A percentile compares a stretch with the other conserved stretches of the same genome.
Conservation (phyloP, 1,140 invertebrate genomes). For the Papilio machaon region DNA sequence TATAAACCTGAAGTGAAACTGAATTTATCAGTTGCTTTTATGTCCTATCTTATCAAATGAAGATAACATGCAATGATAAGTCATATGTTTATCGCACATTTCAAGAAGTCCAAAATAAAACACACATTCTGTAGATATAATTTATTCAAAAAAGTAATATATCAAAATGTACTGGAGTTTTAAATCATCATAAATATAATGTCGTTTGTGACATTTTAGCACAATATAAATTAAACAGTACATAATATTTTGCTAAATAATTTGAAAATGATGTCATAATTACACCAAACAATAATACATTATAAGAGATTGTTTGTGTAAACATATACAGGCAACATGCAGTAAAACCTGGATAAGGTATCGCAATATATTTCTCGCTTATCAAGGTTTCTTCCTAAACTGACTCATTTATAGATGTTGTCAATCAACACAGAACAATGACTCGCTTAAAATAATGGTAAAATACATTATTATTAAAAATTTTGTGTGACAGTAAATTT, state of each 20-base stretch:
- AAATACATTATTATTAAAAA: no score
- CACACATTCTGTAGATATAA: not conserved
- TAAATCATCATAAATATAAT: conserved; percentile 23
- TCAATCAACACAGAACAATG: no score
- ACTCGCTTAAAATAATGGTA: no score
- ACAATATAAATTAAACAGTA: not conserved
- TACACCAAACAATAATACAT: conserved; percentile 3
- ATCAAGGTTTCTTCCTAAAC: no score
- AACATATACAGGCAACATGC: not conserved
- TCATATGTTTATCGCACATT: not conserved
- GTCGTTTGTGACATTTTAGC: conserved; percentile 16
- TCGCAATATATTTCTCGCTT: not conserved
- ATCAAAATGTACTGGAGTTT: conserved; percentile 6
- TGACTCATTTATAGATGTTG: no score
- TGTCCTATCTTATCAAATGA: conserved; percentile 27
- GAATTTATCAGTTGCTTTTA: conserved; percentile 19
- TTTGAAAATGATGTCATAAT: not conserved
- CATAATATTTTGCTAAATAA: not conserved
- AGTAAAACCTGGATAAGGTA: not conserved
- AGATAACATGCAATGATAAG: not conserved
- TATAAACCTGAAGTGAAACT: conserved; percentile 10
- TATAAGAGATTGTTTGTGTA: not conserved
- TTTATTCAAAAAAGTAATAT: conserved; percentile 11
- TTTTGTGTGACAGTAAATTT: not conserved
- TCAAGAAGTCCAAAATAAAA: not conserved